Base-by-base conservation (phyloP, 2,888 invertebrate genomes). In the Diaperis boleti region DNA sequence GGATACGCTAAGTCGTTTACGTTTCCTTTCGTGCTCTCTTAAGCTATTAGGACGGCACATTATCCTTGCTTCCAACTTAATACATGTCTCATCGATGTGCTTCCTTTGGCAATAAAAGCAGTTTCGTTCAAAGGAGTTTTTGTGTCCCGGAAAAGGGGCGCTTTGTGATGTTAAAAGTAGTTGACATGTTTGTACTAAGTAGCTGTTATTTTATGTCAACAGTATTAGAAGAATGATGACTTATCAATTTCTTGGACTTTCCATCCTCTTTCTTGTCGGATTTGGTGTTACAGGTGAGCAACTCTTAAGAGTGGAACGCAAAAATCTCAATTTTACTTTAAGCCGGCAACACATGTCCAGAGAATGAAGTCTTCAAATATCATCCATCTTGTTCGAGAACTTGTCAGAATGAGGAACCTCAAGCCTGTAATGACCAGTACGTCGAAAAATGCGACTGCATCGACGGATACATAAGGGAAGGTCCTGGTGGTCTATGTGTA, bases 1-100 rank as follows among this genome's bases (percentile, higher is more conserved):
- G 20, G 41, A 42, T 42, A 42, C 18, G 20, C 41, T 20, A 42
- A 42, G 17, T 20, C 15, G 18, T 17, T 41, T 41, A 41, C 41
- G 18, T 42, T 42, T 42, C 39, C 15, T 39, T 42, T 42, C 8
- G 20, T 20, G 41, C 10, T 20, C 41, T 15, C 41, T 42, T 42
- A 42, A 20, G 41, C 41, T 42, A 20, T 42, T 42, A 42, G 18
- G 8, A n/a, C 18, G 20, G 15, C n/a, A 11, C 41, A 42, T 42
- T 17, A 42, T 15, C 20, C 10, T 18, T 20, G 41, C 10, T 20
- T 42, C 11, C n/a, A 2, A 20, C 2, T 42, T 17, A 42, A 18
- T 15, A 17, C 41, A 2, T 11, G 10, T 18, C 11, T 17, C n/a
- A 11, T 18, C 18, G 10, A 42, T 42, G 10, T 17, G 17, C 14